These are phyloP conservation scores for Lucifuga dentata DNA, from an alignment of 2,113 vertebrate genomes.

Conservation along the genomic window DNA sequence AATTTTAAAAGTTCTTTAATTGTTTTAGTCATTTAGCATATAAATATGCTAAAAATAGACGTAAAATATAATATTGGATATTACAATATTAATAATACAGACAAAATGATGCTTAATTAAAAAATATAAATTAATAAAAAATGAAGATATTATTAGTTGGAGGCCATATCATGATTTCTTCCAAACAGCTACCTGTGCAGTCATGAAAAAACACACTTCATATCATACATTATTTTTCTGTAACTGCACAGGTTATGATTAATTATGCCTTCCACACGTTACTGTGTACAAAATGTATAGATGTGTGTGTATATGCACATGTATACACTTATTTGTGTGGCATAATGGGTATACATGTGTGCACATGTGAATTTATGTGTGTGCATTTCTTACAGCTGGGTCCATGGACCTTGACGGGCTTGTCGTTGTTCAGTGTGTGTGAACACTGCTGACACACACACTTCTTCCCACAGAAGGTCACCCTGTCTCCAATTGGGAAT, in stretches of 20 bases:
- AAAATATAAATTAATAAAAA: too few species aligned
- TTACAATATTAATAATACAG: too few species aligned
- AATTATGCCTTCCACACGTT: neutral
- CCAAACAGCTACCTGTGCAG: too few species aligned
- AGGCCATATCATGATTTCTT: too few species aligned
- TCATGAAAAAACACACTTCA: too few species aligned
- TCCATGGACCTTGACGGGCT: constrained; percentile 96
- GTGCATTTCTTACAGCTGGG: constrained; percentile 91
- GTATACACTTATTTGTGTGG: neutral
- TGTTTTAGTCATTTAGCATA: too few species aligned
- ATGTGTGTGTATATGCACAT: neutral
- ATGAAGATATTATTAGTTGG: too few species aligned
- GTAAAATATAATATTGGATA: too few species aligned
- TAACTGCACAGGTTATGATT: neutral
- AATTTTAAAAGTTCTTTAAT: too few species aligned
- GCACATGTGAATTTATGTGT: constrained; percentile 8
- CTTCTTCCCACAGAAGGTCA: constrained; percentile 98
- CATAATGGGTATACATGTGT: neutral
- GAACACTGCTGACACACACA: constrained; percentile 97
- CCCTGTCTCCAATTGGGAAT: constrained; percentile 96
- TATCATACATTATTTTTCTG: neutral
- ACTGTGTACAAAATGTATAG: neutral
- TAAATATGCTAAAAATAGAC: too few species aligned
- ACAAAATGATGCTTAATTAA: too few species aligned
- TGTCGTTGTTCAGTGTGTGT: constrained; percentile 87